phyloP scores from a whole-genome alignment of 2,113 vertebrate species.

The Brachionichthys hirsutus region DNA sequence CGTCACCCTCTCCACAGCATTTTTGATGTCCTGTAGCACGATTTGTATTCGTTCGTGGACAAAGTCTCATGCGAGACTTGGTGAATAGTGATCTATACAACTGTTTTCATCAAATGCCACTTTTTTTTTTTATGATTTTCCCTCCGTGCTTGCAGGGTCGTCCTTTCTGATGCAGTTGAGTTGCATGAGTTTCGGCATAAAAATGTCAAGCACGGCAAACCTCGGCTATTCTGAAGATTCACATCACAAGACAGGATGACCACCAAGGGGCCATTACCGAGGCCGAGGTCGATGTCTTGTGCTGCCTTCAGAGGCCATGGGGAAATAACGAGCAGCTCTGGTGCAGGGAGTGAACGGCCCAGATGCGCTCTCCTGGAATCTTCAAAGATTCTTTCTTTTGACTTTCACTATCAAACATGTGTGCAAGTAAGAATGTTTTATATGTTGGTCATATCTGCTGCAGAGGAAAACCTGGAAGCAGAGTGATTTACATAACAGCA shows the following conservation, averaged over 20 bases:
- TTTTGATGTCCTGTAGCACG: conserved; percentile 70
- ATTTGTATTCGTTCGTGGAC: conserved; percentile 58
- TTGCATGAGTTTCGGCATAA: conserved; percentile 62
- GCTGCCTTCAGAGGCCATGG: conserved; percentile 34
- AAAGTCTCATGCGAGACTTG: conserved; percentile 27
- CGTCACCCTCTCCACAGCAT: conserved; percentile 52
- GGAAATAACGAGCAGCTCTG: conserved; percentile 33
- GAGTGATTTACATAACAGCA: conserved; percentile 20
- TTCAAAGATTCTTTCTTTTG: conserved; percentile 41
- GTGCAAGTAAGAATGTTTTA: conserved; percentile 47
- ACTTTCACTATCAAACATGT: conserved; percentile 47
- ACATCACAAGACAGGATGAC: conserved; percentile 45
- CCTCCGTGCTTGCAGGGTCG: conserved; percentile 41
- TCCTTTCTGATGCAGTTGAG: conserved; percentile 37
- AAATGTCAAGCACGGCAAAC: conserved; percentile 50
- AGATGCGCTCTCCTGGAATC: conserved; percentile 40
- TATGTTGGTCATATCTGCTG: conserved; percentile 22
- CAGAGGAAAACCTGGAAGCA: conserved; percentile 5
- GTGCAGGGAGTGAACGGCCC: conserved; percentile 23
- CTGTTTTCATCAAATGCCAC: conserved; percentile 28
- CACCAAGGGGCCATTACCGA: conserved; percentile 58
- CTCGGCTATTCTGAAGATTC: conserved; percentile 49
- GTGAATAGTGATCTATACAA: conserved; percentile 31
- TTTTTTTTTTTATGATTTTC: conserved; percentile 47
- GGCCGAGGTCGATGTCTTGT: conserved; percentile 51